Conservation (phyloP, 2,797 vertebrate genomes). For the Trichosurus vulpecula region DNA sequence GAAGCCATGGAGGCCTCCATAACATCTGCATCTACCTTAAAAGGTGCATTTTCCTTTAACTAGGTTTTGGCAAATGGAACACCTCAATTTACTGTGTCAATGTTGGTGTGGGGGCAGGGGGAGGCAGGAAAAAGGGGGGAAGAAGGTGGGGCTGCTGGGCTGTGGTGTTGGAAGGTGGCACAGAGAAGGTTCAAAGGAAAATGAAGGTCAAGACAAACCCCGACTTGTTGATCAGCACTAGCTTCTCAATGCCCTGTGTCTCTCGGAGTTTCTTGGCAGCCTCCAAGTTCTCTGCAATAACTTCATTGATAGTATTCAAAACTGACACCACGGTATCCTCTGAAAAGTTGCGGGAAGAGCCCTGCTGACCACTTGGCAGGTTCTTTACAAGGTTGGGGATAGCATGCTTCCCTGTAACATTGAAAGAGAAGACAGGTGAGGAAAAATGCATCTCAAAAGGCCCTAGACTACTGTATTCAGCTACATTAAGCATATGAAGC, state of each 20-base stretch:
- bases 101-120: not conserved
- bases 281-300: slow-evolving; percentile 93
- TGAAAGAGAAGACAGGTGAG: not conserved
- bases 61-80: not conserved
- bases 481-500: not conserved
- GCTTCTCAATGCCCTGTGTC: slow-evolving; percentile 94
- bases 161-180: not conserved
- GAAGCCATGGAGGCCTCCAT: not conserved
- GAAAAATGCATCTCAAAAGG: not conserved
- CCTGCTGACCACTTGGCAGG: slow-evolving; percentile 92
- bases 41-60: not conserved
- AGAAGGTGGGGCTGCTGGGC: not conserved
- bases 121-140: not conserved
- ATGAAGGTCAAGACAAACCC: slow-evolving; percentile 82
- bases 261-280: slow-evolving; percentile 94
- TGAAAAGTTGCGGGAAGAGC: slow-evolving; percentile 88
- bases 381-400: slow-evolving; percentile 93
- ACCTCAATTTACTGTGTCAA: not conserved
- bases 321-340: slow-evolving; percentile 95
- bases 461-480: not conserved
- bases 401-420: slow-evolving; percentile 90
- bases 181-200: not conserved
- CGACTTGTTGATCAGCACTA: slow-evolving; percentile 97
- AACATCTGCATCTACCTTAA: not conserved
- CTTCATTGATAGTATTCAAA: slow-evolving; percentile 94